A percentile compares a stretch with the other conserved stretches of the same genome.
Evolutionary conservation across 2,888 invertebrate species (phyloP).

Genomic region (Himalopsyche kuldschensis): DNA sequence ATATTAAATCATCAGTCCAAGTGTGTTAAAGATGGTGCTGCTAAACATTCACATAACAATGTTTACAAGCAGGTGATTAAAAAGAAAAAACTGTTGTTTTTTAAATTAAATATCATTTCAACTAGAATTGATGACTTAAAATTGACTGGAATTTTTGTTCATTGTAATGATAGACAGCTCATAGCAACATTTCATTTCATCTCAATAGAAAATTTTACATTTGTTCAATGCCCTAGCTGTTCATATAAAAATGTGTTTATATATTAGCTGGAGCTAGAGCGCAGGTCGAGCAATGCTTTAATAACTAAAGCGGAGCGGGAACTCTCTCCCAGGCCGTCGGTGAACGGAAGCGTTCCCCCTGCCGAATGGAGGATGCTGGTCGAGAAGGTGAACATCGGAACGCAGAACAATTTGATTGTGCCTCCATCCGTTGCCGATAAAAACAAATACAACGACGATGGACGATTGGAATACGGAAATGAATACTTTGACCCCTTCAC

Average conservation of each 20-base stretch:
- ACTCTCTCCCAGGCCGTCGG: conserved; percentile 51
- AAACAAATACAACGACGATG: not conserved
- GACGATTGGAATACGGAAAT: not conserved
- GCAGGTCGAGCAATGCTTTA: not conserved
- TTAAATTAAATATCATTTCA: too few relatives aligned
- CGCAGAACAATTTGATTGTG: conserved; percentile 44
- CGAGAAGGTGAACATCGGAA: conserved; percentile 40
- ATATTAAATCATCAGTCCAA: too few relatives aligned
- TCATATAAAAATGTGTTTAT: not conserved
- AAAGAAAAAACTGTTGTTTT: too few relatives aligned
- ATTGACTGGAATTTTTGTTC: too few relatives aligned
- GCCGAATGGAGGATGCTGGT: conserved; percentile 39
- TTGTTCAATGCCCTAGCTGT: too few relatives aligned
- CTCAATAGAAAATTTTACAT: too few relatives aligned
- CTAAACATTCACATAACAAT: too few relatives aligned
- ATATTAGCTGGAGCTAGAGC: conserved; percentile 11
- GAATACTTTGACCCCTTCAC: conserved; percentile 16
- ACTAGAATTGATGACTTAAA: too few relatives aligned
- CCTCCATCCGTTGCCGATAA: conserved; percentile 22
- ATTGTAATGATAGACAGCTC: too few relatives aligned
- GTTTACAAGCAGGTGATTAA: too few relatives aligned
- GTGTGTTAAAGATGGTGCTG: too few relatives aligned
- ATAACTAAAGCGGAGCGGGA: conserved; percentile 49
- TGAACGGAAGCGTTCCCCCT: conserved; percentile 30
- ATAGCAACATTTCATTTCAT: too few relatives aligned